Evolutionary conservation across 2,888 invertebrate species (phyloP), one percentile per base, ranked within the genome.

Genomic region (Cyclophora punctaria): DNA sequence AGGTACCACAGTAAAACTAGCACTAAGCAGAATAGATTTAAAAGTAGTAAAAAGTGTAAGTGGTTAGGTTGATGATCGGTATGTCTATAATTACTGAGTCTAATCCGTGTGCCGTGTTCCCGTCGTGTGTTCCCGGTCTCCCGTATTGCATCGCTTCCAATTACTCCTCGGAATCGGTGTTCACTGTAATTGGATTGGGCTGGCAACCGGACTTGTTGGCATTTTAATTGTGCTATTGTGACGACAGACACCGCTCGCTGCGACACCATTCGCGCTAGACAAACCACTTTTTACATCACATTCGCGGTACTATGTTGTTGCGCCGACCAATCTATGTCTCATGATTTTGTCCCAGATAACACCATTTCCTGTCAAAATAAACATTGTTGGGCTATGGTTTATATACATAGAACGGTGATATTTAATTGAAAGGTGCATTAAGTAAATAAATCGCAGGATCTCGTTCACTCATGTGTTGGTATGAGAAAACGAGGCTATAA

Each of bases 211-310:
- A 85, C 85, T 87, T 87, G 88, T 87, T 85, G 88, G 88, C 86
- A 87, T 87, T 88, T 88, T 88, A 88, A 88, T 88, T 88, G 87
- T 88, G 83, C 87, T 78, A 87, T 88, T 88, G 87, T 88, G 87
- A 87, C 83, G 83, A 74, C 73, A 75, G 74, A 82, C 80, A 76
- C 74, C 76, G 78, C 66, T 73, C 69, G 71, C 68, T 60, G 64
- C 70, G 67, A 71, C 75, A 71, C 69, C 69, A 75, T 75, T 70
- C 72, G 74, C 71, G 74, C 69, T 75, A 84, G 85, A 81, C 75
- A 76, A 74, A 72, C 76, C 63, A 60, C 75, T 78, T 83, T 82
- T 82, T 81, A 71, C 73, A 77, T 72, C 69, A 66, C 67, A 67
- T 68, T 55, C 55, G 53, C 50, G 44, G 47, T 44, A 42, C 35